Evolutionary conservation across 2,888 invertebrate species (phyloP).

Genomic region (Serrognathus titanus): DNA sequence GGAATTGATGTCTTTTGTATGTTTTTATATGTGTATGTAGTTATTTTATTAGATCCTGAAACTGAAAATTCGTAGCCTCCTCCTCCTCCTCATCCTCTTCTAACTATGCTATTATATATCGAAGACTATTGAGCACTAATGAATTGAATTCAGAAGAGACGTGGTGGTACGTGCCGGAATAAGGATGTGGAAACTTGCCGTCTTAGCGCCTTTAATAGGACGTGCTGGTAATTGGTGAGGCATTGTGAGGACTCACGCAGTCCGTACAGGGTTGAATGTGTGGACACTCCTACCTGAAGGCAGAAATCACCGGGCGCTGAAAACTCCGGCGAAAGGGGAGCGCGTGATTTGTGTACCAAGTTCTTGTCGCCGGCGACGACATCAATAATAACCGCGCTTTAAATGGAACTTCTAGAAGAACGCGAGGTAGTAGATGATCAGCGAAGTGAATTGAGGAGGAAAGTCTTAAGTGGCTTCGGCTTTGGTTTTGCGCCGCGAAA

Average conservation of each 20-base stretch:
- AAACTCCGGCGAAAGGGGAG: constrained; percentile 24
- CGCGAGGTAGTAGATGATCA: constrained; percentile 30
- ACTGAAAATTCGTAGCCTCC: too few relatives aligned
- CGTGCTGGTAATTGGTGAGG: constrained; percentile 32
- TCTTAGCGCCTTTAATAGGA: constrained; percentile 26
- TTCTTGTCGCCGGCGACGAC: constrained; percentile 30
- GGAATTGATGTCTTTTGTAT: too few relatives aligned
- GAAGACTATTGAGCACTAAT: constrained; percentile 31
- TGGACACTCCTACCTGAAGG: constrained; percentile 34
- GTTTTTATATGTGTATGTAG: too few relatives aligned
- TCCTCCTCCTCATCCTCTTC: too few relatives aligned
- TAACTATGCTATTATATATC: constrained; percentile 27
- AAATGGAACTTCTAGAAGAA: constrained; percentile 27
- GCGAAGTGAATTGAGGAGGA: constrained; percentile 38
- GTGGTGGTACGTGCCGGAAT: constrained; percentile 28
- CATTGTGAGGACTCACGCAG: constrained; percentile 33
- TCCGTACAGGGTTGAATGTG: constrained; percentile 27
- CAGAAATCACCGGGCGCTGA: constrained; percentile 23
- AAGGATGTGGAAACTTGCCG: constrained; percentile 29
- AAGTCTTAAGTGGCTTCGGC: constrained; percentile 42
- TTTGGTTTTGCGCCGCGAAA: constrained; percentile 39
- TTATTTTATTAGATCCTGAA: too few relatives aligned
- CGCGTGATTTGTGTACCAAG: constrained; percentile 36
- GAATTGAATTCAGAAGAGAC: constrained; percentile 33
- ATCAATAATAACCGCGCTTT: constrained; percentile 31